Conservation (phyloP, 2,797 vertebrate genomes). For the Adrianichthys oophorus region DNA sequence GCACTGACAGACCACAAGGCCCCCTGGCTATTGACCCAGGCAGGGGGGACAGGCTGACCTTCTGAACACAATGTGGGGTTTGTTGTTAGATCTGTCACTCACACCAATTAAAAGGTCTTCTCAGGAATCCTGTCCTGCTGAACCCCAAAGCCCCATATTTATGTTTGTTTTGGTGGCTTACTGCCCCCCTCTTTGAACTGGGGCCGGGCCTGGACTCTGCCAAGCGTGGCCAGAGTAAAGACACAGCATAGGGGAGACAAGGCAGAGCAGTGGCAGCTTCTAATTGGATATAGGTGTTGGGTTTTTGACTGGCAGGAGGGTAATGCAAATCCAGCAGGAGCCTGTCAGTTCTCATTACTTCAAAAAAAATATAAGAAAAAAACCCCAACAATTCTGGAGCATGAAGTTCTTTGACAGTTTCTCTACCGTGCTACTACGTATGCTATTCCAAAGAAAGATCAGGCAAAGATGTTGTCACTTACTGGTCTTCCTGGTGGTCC, state of each 20-base stretch:
- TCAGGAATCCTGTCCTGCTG: slow-evolving; percentile 61
- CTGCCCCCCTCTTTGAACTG: slow-evolving; percentile 44
- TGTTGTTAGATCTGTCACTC: slow-evolving; percentile 74
- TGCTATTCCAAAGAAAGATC: not conserved
- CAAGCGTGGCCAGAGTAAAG: slow-evolving; percentile 31
- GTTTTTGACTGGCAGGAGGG: slow-evolving; percentile 64
- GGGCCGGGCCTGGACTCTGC: slow-evolving; percentile 31
- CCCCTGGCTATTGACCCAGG: slow-evolving; percentile 53
- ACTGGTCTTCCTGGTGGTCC: slow-evolving; percentile 89
- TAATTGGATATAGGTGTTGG: slow-evolving; percentile 77
- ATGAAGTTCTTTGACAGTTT: slow-evolving; percentile 10
- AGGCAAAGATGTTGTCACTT: slow-evolving; percentile 67
- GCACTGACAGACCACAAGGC: slow-evolving; percentile 61
- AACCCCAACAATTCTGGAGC: not conserved
- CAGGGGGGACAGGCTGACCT: slow-evolving; percentile 53
- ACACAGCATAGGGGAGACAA: slow-evolving; percentile 22
- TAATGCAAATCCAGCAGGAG: slow-evolving; percentile 59
- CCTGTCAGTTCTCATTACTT: slow-evolving; percentile 50
- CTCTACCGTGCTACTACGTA: not conserved
- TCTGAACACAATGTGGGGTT: slow-evolving; percentile 64
- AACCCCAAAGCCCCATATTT: slow-evolving; percentile 61
- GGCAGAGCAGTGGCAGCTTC: slow-evolving; percentile 38
- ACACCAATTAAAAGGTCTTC: slow-evolving; percentile 67
- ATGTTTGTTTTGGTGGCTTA: slow-evolving; percentile 74
- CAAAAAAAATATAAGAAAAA: not conserved